Evolutionary conservation across 2,888 invertebrate genomes (phyloP).

Genomic region (Anthophora plumipes): DNA sequence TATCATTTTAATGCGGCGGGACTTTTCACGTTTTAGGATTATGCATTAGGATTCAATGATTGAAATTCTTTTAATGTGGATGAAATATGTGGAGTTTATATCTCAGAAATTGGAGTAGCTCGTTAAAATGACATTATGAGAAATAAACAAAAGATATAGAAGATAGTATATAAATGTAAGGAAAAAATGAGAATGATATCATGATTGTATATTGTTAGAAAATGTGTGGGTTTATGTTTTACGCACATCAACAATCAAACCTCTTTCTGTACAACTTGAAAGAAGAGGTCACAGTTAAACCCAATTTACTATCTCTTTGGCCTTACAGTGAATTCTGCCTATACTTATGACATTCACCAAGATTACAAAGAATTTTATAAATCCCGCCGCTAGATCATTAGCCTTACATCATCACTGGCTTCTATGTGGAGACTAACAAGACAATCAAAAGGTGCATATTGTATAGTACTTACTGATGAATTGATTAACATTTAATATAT

Average conservation of each 20-base stretch:
- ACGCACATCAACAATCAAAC: slow-evolving; percentile 54
- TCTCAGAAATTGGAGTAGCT: neutral
- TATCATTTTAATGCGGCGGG: slow-evolving; percentile 79
- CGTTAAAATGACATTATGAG: neutral
- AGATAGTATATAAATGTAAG: slow-evolving; percentile 6
- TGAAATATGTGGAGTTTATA: neutral
- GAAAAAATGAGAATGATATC: slow-evolving; percentile 8
- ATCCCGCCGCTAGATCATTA: slow-evolving; percentile 80
- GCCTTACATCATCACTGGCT: slow-evolving; percentile 84
- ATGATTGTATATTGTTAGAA: slow-evolving; percentile 15
- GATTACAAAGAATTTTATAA: slow-evolving; percentile 84
- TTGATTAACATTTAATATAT: slow-evolving; percentile 27
- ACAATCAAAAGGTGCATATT: slow-evolving; percentile 65
- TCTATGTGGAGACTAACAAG: slow-evolving; percentile 68
- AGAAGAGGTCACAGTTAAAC: slow-evolving; percentile 55
- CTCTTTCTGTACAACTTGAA: slow-evolving; percentile 68
- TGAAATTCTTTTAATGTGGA: slow-evolving; percentile 29
- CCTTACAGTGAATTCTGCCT: slow-evolving; percentile 83
- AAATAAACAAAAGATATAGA: neutral
- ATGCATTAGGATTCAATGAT: slow-evolving; percentile 11
- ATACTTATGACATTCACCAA: slow-evolving; percentile 81
- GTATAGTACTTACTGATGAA: slow-evolving; percentile 69
- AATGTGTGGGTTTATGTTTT: slow-evolving; percentile 66
- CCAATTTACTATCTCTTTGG: slow-evolving; percentile 83
- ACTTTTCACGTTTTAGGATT: slow-evolving; percentile 56